phyloP scores from a whole-genome alignment of 2,888 invertebrate species.

The Drosophila nigricruria region DNA sequence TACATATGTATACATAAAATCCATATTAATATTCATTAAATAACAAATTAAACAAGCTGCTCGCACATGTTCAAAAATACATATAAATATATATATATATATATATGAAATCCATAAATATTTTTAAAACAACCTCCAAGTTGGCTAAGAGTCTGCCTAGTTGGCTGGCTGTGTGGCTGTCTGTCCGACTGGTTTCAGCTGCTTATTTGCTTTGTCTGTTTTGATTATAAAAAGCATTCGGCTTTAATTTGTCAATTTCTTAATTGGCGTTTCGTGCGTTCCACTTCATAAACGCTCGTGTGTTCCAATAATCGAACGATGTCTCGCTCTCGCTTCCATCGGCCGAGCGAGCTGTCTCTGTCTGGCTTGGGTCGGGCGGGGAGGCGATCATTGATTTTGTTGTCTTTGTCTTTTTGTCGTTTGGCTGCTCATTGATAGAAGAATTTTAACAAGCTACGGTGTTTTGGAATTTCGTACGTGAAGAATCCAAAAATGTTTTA shows the following conservation, averaged over 20 bases:
- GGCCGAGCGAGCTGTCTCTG: conserved; percentile 21
- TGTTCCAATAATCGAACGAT: conserved; percentile 38
- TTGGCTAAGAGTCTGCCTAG: conserved; percentile 37
- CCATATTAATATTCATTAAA: conserved; percentile 44
- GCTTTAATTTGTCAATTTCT: conserved; percentile 81
- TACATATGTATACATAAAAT: too few relatives aligned
- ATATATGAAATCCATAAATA: conserved; percentile 53
- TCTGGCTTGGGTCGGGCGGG: conserved; percentile 5
- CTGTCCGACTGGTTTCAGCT: conserved; percentile 35
- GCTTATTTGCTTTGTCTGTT: conserved; percentile 81
- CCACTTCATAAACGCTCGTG: conserved; percentile 65
- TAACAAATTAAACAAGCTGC: conserved; percentile 45
- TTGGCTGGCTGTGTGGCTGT: conserved; percentile 18
- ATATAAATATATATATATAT: conserved; percentile 20
- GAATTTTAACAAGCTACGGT: conserved; percentile 80
- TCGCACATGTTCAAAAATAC: conserved; percentile 17
- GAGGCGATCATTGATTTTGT: conserved; percentile 46
- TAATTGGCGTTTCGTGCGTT: conserved; percentile 82
- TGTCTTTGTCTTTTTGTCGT: conserved; percentile 57
- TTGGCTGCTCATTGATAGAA: conserved; percentile 77
- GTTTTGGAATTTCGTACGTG: conserved; percentile 81
- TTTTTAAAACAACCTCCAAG: conserved; percentile 61
- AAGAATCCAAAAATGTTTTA: conserved; percentile 82
- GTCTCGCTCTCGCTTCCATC: conserved; percentile 18
- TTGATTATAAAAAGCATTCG: conserved; percentile 82